Evolutionary conservation across 2,888 invertebrate species (phyloP).

Genomic region (Anarsia innoxiella): DNA sequence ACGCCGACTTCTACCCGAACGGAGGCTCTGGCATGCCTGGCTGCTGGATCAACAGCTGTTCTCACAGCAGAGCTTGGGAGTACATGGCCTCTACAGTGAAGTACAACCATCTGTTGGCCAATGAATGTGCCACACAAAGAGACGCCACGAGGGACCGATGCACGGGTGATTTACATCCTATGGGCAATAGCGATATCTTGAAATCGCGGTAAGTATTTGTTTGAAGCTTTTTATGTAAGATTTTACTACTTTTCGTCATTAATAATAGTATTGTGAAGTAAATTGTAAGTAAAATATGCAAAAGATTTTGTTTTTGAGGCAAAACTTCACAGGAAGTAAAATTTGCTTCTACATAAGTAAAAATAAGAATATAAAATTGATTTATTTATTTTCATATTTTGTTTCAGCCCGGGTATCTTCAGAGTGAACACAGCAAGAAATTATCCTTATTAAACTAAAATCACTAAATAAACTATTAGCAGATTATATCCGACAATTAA

Average conservation of each 20-base stretch:
- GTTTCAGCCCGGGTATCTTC: constrained; percentile 45
- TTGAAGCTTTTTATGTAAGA: neutral
- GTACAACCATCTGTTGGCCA: constrained; percentile 37
- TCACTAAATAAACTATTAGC: constrained; percentile 1
- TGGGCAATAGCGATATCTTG: constrained; percentile 42
- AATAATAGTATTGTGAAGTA: neutral
- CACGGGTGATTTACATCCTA: constrained; percentile 28
- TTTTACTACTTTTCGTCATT: constrained; percentile 7
- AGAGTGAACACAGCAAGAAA: constrained; percentile 38
- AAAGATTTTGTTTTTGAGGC: too few relatives aligned
- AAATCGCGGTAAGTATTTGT: constrained; percentile 34
- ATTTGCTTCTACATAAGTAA: too few relatives aligned
- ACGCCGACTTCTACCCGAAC: constrained; percentile 55
- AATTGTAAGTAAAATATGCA: too few relatives aligned
- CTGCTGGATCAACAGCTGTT: constrained; percentile 41
- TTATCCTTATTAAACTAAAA: constrained; percentile 26
- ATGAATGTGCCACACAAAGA: constrained; percentile 31
- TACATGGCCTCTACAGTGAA: constrained; percentile 46
- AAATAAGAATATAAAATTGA: too few relatives aligned
- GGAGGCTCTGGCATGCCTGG: constrained; percentile 50
- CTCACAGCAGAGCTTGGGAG: constrained; percentile 40
- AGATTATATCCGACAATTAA: neutral
- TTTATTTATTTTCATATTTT: too few relatives aligned
- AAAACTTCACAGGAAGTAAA: too few relatives aligned
- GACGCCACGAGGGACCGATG: constrained; percentile 36